Conservation (phyloP, 2,113 vertebrate genomes). For the Sarotherodon lohbergeri region DNA sequence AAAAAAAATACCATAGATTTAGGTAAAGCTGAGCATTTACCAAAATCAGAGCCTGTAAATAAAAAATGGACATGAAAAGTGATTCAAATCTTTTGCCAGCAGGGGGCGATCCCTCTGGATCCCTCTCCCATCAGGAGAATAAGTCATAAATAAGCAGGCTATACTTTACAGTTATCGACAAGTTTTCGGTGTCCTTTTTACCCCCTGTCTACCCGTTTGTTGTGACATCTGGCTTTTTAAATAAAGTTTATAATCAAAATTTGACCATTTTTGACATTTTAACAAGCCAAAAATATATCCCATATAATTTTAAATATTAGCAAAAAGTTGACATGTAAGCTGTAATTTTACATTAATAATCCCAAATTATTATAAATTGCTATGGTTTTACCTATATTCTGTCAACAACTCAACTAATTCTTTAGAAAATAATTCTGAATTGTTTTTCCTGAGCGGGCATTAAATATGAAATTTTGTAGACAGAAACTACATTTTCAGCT, state of each 20-base stretch:
- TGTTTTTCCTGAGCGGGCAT: neutral
- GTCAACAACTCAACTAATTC: neutral
- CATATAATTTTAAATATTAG: neutral
- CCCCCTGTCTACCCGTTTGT: accelerated
- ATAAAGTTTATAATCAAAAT: neutral
- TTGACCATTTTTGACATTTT: neutral
- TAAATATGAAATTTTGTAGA: neutral
- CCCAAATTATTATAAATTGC: neutral
- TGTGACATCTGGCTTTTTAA: neutral
- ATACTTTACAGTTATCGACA: neutral
- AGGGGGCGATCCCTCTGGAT: neutral
- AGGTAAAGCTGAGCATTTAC: neutral
- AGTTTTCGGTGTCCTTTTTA: accelerated
- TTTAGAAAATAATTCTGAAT: neutral
- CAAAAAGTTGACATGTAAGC: neutral
- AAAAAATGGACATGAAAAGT: neutral
- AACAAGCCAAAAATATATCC: neutral
- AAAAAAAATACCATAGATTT: neutral
- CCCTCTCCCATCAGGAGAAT: neutral
- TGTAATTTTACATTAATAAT: neutral
- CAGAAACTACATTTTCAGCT: neutral
- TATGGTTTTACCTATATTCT: neutral
- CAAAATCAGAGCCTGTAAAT: neutral
- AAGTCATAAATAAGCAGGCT: neutral
- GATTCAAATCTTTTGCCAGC: neutral